These are phyloP conservation scores for Mungos mungo DNA, from an alignment of 2,113 vertebrate genomes.

Conservation along the genomic window DNA sequence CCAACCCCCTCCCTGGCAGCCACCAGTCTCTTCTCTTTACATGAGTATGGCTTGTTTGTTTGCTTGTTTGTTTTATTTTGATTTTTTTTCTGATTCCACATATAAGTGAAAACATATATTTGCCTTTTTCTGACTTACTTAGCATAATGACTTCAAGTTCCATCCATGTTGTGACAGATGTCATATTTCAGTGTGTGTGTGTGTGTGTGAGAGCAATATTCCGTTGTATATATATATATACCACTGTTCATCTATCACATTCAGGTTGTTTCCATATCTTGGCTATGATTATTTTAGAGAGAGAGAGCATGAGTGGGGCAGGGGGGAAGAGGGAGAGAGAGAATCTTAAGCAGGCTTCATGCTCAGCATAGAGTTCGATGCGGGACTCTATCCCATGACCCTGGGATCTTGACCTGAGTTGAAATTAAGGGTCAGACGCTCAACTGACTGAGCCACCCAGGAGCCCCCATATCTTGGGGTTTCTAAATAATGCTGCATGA, in stretches of 20 bases:
- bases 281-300: neutral
- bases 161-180: neutral
- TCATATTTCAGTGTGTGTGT: neutral
- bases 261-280: neutral
- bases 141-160: neutral
- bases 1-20: neutral
- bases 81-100: neutral
- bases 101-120: neutral
- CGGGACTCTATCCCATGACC: no score
- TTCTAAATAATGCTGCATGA: neutral
- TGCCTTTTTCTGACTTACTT: neutral
- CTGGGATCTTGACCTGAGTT: no score
- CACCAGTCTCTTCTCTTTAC: neutral
- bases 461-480: neutral
- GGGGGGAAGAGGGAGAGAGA: no score
- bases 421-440: no score
- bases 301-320: no score
- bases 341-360: no score
- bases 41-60: neutral
- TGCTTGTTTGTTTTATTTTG: neutral
- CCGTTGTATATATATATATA: neutral
- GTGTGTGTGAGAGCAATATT: neutral
- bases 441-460: no score
- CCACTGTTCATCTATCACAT: neutral
- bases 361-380: no score